Evolutionary conservation across 2,888 invertebrate genomes (phyloP), one percentile per base, ranked within the genome.

Genomic region (Xylophagus ater): DNA sequence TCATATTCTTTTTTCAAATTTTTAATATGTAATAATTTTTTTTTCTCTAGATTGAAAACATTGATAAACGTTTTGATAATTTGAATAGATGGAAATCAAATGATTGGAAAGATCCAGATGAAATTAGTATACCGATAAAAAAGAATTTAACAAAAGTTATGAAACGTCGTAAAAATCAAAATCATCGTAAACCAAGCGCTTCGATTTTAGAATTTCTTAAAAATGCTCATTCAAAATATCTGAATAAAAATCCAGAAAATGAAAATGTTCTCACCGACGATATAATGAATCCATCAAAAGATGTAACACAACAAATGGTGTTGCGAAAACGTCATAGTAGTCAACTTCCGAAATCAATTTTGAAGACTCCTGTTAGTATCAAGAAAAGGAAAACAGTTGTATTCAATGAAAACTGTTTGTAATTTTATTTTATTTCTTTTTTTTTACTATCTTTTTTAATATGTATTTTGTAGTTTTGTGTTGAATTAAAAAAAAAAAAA

Each of bases 11-110:
- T 28, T 3, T 28, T 13, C 14, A 13, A 13, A 28, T 13, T 28
- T 14, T 14, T 17, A 8, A 15, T 29, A 4, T 28, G n/a, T 14
- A 14, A 4, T 2, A 1, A n/a, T 17, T 9, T 28, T 15, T 1
- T 10, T 7, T 15, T 25, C 39, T 52, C 18, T 53, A 61, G 38
- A 51, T 60, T n/a, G 58, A 57, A 3, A 58, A 62, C 40, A 46
- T 62, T 3, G 58, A 61, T 14, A 57, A 59, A 34, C 55, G 62
- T 3, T 61, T n/a, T n/a, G n/a, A n/a, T n/a, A n/a, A n/a, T n/a
- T n/a, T n/a, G n/a, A n/a, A n/a, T n/a, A n/a, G n/a, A n/a, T n/a
- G n/a, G n/a, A n/a, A n/a, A n/a, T n/a, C n/a, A n/a, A n/a, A n/a
- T n/a, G n/a, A n/a, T n/a, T n/a, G n/a, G n/a, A n/a, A n/a, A n/a